Evolutionary conservation across 2,113 vertebrate genomes (phyloP).

Genomic region (Bujurquina vittata): DNA sequence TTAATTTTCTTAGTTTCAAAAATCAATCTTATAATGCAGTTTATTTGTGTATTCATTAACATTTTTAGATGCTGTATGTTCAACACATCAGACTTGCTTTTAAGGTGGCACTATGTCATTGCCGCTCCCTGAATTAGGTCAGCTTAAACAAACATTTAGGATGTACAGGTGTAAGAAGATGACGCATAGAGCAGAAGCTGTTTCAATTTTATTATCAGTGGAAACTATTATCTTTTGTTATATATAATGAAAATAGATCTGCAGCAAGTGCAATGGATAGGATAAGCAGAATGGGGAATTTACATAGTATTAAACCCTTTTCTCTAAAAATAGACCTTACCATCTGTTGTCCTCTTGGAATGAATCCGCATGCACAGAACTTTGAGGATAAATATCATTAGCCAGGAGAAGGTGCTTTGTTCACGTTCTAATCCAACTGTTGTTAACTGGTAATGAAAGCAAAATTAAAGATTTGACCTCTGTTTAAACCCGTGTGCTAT

Average conservation of each 20-base stretch:
- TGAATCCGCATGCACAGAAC: slow-evolving; percentile 30
- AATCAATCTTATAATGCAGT: neutral
- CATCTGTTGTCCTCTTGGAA: slow-evolving; percentile 63
- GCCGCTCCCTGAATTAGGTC: neutral
- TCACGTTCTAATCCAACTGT: slow-evolving; percentile 40
- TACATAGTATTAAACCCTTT: slow-evolving; percentile 63
- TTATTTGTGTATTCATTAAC: slow-evolving; percentile 20
- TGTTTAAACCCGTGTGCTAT: slow-evolving; percentile 17
- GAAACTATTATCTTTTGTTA: slow-evolving; percentile 13
- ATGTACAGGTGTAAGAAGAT: neutral
- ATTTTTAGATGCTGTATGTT: slow-evolving; percentile 11
- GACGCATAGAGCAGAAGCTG: neutral
- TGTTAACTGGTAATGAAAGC: slow-evolving; percentile 45
- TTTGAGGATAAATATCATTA: slow-evolving; percentile 46
- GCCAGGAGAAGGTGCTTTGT: slow-evolving; percentile 40
- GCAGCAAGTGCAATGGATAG: slow-evolving; percentile 24
- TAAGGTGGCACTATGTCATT: neutral
- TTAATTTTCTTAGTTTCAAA: neutral
- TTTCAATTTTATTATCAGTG: slow-evolving; percentile 18
- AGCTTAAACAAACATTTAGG: neutral
- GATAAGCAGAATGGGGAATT: slow-evolving; percentile 48
- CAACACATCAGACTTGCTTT: neutral
- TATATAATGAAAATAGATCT: neutral
- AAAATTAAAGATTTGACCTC: slow-evolving; percentile 48
- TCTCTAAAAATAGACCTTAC: slow-evolving; percentile 63